Conservation (phyloP, 1,140 invertebrate genomes). For the Oncopodura yosiiana region DNA sequence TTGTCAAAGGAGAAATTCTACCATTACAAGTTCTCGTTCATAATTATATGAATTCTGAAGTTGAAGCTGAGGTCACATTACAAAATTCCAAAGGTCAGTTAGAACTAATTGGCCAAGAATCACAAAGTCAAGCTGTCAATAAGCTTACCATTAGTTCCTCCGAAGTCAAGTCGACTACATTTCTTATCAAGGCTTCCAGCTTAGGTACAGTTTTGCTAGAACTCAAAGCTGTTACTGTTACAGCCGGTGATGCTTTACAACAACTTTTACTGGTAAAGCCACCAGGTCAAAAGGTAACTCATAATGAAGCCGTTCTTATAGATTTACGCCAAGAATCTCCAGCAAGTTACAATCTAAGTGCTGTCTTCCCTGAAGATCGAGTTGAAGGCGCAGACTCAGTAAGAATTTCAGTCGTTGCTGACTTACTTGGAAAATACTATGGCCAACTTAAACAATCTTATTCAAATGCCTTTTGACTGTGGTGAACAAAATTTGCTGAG, state of each 20-base stretch:
- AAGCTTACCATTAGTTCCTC: neutral
- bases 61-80: conserved; percentile 7
- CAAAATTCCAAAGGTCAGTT: conserved; percentile 9
- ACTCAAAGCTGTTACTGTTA: neutral
- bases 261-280: conserved; percentile 16
- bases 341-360: neutral
- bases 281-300: conserved; percentile 13
- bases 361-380: conserved; percentile 36
- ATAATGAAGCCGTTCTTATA: conserved; percentile 6
- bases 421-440: conserved; percentile 65
- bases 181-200: conserved; percentile 6
- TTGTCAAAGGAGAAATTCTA: conserved; percentile 30
- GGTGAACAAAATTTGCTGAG: conserved; percentile 92
- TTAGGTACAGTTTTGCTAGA: conserved; percentile 8
- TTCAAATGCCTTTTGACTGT: conserved; percentile 73
- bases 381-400: conserved; percentile 58
- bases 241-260: conserved; percentile 18
- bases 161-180: conserved; percentile 8
- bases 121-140: neutral
- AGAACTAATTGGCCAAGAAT: neutral
- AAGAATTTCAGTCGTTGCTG: conserved; percentile 60
- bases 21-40: conserved; percentile 58
- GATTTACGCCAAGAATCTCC: neutral
- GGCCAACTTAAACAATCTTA: conserved; percentile 60
- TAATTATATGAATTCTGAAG: conserved; percentile 51